phyloP scores from a whole-genome alignment of 2,888 invertebrate genomes.

The Philhelius pedissequus region DNA sequence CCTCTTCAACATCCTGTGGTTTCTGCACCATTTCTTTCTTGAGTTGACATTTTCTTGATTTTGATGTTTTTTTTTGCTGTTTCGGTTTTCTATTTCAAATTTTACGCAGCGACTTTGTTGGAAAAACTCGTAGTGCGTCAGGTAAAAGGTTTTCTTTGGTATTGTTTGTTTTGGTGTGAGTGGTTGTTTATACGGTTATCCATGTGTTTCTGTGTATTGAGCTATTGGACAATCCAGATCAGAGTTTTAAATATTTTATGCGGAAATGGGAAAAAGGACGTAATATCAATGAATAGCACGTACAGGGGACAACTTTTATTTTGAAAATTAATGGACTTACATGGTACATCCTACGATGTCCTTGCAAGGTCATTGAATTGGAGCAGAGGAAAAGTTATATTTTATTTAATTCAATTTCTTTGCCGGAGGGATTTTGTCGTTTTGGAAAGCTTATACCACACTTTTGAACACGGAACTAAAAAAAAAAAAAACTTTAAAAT shows the following conservation, averaged over 20 bases:
- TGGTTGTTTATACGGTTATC: background rate
- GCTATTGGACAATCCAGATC: background rate
- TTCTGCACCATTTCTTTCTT: slow-evolving; percentile 15
- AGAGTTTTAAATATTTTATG: background rate
- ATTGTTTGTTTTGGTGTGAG: background rate
- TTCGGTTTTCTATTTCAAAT: slow-evolving; percentile 26
- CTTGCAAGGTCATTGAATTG: slow-evolving; percentile 2
- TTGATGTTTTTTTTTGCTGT: background rate
- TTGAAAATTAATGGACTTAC: slow-evolving; percentile 4
- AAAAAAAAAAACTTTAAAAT: too few species aligned
- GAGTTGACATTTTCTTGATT: slow-evolving; percentile 25
- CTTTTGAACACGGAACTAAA: too few species aligned
- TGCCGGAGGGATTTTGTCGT: background rate
- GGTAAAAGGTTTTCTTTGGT: slow-evolving; percentile 7
- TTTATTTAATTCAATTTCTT: background rate
- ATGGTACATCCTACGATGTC: background rate
- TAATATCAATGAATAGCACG: slow-evolving; percentile 9
- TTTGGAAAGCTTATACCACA: too few species aligned
- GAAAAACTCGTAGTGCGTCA: slow-evolving; percentile 38
- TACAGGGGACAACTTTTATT: background rate
- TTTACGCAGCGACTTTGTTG: slow-evolving; percentile 38
- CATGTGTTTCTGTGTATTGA: background rate
- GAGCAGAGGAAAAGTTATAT: background rate
- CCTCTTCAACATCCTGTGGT: background rate
- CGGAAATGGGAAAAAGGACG: background rate